phyloP scores from a whole-genome alignment of 2,797 vertebrate species.

The Phyllotis vaccarum region DNA sequence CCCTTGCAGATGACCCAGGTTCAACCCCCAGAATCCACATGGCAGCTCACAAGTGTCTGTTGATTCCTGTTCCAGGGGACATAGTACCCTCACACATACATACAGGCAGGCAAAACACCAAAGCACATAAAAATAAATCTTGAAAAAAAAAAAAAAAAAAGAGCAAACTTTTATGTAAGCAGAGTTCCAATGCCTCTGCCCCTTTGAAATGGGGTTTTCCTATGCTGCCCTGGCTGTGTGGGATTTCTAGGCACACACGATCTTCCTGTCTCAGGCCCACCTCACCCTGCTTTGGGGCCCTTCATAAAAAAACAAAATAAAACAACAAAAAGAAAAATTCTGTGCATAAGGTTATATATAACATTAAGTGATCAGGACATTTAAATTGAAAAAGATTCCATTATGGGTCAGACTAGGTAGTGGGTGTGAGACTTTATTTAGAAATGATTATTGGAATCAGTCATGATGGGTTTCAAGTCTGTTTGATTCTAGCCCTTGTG shows the following conservation, averaged over 20 bases:
- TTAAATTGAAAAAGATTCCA: constrained; percentile 55
- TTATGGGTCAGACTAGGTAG: constrained; percentile 36
- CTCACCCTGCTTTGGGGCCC: not conserved
- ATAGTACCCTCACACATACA: not conserved
- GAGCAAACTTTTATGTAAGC: not conserved
- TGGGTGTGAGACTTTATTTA: not conserved
- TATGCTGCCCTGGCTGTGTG: not conserved
- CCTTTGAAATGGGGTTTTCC: not conserved
- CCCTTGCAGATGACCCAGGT: not conserved
- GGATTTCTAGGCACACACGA: not conserved
- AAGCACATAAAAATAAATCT: not conserved
- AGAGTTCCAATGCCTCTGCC: not conserved
- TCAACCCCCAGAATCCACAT: not conserved
- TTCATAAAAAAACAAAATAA: constrained; percentile 54
- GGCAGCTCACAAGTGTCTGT: not conserved
- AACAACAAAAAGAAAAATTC: not conserved
- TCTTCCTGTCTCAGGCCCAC: not conserved
- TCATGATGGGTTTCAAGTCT: not conserved
- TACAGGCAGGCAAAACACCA: not conserved
- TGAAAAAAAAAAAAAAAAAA: too few relatives aligned
- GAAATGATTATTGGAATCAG: not conserved
- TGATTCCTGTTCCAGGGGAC: not conserved
- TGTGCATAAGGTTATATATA: constrained; percentile 23
- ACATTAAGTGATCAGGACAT: constrained; percentile 29
- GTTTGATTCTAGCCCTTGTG: not conserved